phyloP scores from a whole-genome alignment of 1,140 invertebrate genomes.

The Periplaneta americana region DNA sequence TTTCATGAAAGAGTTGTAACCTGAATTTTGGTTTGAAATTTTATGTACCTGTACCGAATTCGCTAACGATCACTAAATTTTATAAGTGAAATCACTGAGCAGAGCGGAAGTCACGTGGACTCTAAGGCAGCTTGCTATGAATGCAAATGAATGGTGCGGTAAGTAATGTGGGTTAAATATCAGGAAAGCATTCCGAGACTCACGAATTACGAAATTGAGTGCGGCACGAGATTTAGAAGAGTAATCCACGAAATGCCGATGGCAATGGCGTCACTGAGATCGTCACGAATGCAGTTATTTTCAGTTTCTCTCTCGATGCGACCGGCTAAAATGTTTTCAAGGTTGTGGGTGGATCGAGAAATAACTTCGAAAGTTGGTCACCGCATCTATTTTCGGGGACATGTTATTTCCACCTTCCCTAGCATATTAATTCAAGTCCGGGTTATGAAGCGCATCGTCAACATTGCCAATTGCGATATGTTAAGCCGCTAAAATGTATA shows the following conservation, averaged over 20 bases:
- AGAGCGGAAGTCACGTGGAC: not conserved
- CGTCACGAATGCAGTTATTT: not conserved
- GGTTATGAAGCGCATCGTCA: not conserved
- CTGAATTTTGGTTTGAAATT: too few species aligned
- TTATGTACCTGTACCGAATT: not conserved
- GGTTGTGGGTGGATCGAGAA: not conserved
- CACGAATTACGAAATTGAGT: too few species aligned
- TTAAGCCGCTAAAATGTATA: too few species aligned
- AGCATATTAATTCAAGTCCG: not conserved
- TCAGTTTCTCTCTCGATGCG: not conserved
- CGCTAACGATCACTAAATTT: not conserved
- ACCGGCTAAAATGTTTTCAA: not conserved
- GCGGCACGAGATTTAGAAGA: too few species aligned
- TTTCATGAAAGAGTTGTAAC: too few species aligned
- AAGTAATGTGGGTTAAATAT: too few species aligned
- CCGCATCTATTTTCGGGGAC: not conserved
- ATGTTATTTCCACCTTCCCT: not conserved
- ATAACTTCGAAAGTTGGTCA: not conserved
- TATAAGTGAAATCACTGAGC: not conserved
- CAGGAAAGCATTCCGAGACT: too few species aligned
- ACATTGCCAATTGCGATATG: not conserved
- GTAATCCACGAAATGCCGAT: too few species aligned
- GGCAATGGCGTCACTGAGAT: not conserved
- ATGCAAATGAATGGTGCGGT: not conserved
- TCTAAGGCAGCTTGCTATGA: not conserved